Evolutionary conservation across 2,888 invertebrate genomes (phyloP), one percentile per base, ranked within the genome.

Genomic region (Torymus aiolomorphi): DNA sequence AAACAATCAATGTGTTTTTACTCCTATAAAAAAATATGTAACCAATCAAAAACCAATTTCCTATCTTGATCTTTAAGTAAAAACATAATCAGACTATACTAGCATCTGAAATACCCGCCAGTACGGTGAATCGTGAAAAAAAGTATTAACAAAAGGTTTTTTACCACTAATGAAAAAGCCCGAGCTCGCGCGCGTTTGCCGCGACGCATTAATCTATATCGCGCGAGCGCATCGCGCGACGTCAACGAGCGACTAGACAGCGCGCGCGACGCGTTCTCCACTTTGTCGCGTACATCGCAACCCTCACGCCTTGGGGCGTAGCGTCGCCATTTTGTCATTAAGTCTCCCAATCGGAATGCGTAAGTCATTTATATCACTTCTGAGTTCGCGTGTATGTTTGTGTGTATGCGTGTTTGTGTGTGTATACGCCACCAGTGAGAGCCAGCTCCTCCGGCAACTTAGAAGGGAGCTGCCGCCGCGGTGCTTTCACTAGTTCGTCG

Each of bases 301-400:
- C 13, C 16, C 66, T 72, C 52, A 16, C 14, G 57, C 72, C 72
- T 12, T 16, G 12, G 72, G 80, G 67, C 67, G 59, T 75, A 69
- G 66, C 74, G 82, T 83, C 88, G 88, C 87, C 88, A 88, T 89
- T 88, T 89, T 88, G 86, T 87, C 87, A 87, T 89, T 88, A 88
- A 86, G 77, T 84, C 85, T 86, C 78, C 87, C 85, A 86, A 87
- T 88, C 86, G 70, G 82, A 84, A 80, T 83, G 82, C 77, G 82
- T 87, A 88, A 88, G 85, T 88, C 86, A 85, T 87, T 89, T 88
- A 87, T 84, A 83, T 74, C 83, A 82, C 83, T 74, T 76, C 61
- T 57, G 24, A 54, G 70, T 54, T 85, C 85, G n/a, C 85, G n/a
- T n/a, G n/a, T n/a, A n/a, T 83, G 87, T 24, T 3, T 24, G 24